Evolutionary conservation across 2,888 invertebrate genomes (phyloP), one percentile per base, ranked within the genome.

Genomic region (Bellardia pandia): DNA sequence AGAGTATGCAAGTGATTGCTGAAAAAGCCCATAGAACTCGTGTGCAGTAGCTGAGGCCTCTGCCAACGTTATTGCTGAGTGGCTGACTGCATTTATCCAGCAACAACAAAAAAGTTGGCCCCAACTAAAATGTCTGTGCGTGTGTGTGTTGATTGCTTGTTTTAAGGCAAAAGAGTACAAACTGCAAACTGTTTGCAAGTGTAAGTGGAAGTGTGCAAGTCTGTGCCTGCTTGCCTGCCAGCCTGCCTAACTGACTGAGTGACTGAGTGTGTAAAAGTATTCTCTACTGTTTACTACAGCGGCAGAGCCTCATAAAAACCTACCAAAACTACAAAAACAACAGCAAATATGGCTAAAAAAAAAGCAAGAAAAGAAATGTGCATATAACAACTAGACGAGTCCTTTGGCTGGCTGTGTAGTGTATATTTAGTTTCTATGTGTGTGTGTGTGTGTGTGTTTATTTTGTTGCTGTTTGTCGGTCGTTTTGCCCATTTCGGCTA

Each of bases 221-320:
- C 23, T 23, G 23, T 23, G 23, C 23, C 33, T 81, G 79, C 30
- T 37, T 14, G 58, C 11, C 37, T 66, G 53, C 40, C 23, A n/a
- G 45, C 42, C 42, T 69, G 51, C 4, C 64, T 66, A 16, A 42
- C 42, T 62, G 62, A 37, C 51, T 62, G 71, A 51, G 37, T n/a
- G 64, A 37, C 53, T 53, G 40, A 2, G 16, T 72, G 74, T 75
- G 74, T 48, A 64, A 69, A 56, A 51, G 30, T 74, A 53, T 82
- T 72, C 77, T 77, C 71, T 56, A 66, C 74, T 81, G 72, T 81
- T 87, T 84, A 87, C 86, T 84, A 87, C 86, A 85, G 81, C 75
- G 75, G 68, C 87, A 85, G 85, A 85, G 85, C 51, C 81, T 85
- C 74, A 78, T 81, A 74, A 84, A 79, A 80, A 87, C 66, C 77